Evolutionary conservation across 2,797 vertebrate genomes (phyloP), one percentile per base, ranked within the genome.

Genomic region (Perodicticus potto): DNA sequence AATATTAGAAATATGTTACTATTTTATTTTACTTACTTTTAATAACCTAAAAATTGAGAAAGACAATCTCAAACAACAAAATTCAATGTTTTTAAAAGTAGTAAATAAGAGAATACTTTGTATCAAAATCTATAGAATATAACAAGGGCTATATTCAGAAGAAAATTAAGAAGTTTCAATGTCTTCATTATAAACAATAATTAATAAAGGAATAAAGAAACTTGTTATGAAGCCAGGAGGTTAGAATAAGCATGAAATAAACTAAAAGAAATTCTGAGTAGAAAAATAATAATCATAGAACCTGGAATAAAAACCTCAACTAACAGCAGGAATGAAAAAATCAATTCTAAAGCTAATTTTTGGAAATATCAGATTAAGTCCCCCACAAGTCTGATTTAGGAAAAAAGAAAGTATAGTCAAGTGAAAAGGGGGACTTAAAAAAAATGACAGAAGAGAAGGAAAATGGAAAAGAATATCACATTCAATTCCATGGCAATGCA

Each of bases 71-170:
- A 86, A 63, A 53, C 53, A 93, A 93, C 27, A 61, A 82, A 95
- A 76, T 74, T 90, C 20, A 49, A 65, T 77, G 25, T 61, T 91
- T 81, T 77, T 61, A 13, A 63, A 88, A 86, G 69, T 25, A 63
- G 65, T 67, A 81, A 93, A 43, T 83, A 85, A 94, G 53, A 83
- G 13, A 82, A 73, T 57, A 94, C 53, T 76, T 91, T 61, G 67
- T 81, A 84, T 14, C 7, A 93, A 59, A 67, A 81, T 65, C 45
- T 93, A 65, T 5, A 25, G 61, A 84, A 27, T 69, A 82, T 2
- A 55, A 83, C 53, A 92, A 96, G 96, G 92, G 40, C n/a, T 95
- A 1, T 34, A 78, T 76, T 81, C 40, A 72, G 76, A 97, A 84
- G 76, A 96, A 95, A 94, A 94, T 69, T 82, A 84, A 77, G 73